Conservation (phyloP, 2,888 invertebrate genomes). For the Yponomeuta evonymella region DNA sequence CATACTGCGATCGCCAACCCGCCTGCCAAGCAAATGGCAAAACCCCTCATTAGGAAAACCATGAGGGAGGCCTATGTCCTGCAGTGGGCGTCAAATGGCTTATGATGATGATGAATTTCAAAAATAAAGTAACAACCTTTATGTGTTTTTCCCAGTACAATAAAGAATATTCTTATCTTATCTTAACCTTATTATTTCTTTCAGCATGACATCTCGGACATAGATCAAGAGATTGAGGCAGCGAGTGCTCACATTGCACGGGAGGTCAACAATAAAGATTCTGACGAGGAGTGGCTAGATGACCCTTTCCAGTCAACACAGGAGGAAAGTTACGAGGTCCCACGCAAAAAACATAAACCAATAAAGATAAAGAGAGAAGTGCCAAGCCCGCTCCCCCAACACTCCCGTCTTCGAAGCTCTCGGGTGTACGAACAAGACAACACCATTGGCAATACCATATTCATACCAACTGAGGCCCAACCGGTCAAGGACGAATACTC, state of each 20-base stretch:
- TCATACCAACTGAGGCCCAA: conserved; percentile 22
- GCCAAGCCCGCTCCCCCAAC: conserved; percentile 40
- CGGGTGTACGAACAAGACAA: neutral
- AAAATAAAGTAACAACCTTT: no score
- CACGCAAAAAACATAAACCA: conserved; percentile 44
- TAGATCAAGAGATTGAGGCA: conserved; percentile 18
- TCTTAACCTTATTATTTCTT: neutral
- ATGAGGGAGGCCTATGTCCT: no score
- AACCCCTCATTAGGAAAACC: no score
- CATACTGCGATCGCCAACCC: no score
- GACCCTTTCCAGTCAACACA: conserved; percentile 46
- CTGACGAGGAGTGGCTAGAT: conserved; percentile 66
- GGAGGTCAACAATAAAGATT: conserved; percentile 41
- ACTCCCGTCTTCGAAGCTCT: neutral
- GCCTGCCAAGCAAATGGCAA: no score
- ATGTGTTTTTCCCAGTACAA: no score
- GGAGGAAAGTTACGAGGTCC: conserved; percentile 48
- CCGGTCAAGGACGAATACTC: conserved; percentile 55
- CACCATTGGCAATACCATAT: neutral
- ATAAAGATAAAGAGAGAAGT: conserved; percentile 57
- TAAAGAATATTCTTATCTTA: no score
- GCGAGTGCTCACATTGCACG: neutral
- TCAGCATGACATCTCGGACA: conserved; percentile 31
- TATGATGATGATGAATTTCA: no score
- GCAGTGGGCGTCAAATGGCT: no score